A percentile compares a stretch with the other conserved stretches of the same genome.
phyloP scores from a whole-genome alignment of 1,140 invertebrate species.

The Drosophila melanogaster region Release_6_plus_ISO1_MT NT_033777.3:15349501-15350000 shows the following conservation, averaged over 20 bases:
- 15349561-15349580: conserved; percentile 41
- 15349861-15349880: conserved; percentile 52
- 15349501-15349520: conserved; percentile 28
- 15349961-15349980: conserved; percentile 80
- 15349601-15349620: conserved; percentile 64
- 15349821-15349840: conserved; percentile 86
- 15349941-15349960: conserved; percentile 53
- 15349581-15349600: conserved; percentile 21
- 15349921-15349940: conserved; percentile 76
- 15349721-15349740: conserved; percentile 46
- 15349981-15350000: conserved; percentile 87
- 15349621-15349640: conserved; percentile 50
- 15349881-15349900: conserved; percentile 34
- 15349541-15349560: conserved; percentile 43
- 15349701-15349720: conserved; percentile 57
- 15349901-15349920: conserved; percentile 71
- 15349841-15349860: conserved; percentile 86
- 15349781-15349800: conserved; percentile 58
- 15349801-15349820: conserved; percentile 49
- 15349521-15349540: conserved; percentile 9
- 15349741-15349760: conserved; percentile 62
- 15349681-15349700: conserved; percentile 51
- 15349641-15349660: conserved; percentile 38
- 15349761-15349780: conserved; percentile 48
- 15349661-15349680: conserved; percentile 17